A percentile compares a stretch with the other conserved stretches of the same genome.
Evolutionary conservation across 2,113 vertebrate genomes (phyloP).

Genomic region (Lophius piscatorius): DNA sequence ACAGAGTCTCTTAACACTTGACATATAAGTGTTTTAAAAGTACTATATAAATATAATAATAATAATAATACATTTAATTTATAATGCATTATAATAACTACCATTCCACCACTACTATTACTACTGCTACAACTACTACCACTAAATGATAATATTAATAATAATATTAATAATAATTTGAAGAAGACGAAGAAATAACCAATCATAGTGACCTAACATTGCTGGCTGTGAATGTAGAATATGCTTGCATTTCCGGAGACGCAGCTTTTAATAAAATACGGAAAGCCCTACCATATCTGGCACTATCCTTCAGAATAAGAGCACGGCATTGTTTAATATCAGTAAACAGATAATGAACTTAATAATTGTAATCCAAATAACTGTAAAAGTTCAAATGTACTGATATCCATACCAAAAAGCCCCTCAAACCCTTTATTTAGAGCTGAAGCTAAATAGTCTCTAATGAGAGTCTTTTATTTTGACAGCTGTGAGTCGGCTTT

Average conservation of each 20-base stretch:
- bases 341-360: rapidly evolving
- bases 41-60: too few species aligned
- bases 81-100: too few species aligned
- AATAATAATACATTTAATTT: too few species aligned
- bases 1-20: too few species aligned
- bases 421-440: rapidly evolving
- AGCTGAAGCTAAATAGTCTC: neutral
- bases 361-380: too few species aligned
- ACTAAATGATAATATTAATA: neutral
- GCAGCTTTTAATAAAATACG: conserved; percentile 76
- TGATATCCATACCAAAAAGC: too few species aligned
- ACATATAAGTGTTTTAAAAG: too few species aligned
- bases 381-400: too few species aligned
- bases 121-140: too few species aligned
- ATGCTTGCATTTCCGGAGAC: conserved; percentile 73
- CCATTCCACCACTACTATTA: too few species aligned
- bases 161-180: neutral
- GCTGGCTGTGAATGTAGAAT: conserved; percentile 41
- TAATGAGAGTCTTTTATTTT: conserved; percentile 61
- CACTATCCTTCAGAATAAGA: conserved; percentile 71
- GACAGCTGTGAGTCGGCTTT: conserved; percentile 63
- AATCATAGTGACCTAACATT: conserved; percentile 33
- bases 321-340: rapidly evolving
- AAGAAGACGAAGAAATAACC: too few species aligned
- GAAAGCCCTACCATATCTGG: conserved; percentile 80